These are phyloP conservation scores for Orthosia gothica DNA, from an alignment of 2,888 invertebrate species.

Conservation along the genomic window DNA sequence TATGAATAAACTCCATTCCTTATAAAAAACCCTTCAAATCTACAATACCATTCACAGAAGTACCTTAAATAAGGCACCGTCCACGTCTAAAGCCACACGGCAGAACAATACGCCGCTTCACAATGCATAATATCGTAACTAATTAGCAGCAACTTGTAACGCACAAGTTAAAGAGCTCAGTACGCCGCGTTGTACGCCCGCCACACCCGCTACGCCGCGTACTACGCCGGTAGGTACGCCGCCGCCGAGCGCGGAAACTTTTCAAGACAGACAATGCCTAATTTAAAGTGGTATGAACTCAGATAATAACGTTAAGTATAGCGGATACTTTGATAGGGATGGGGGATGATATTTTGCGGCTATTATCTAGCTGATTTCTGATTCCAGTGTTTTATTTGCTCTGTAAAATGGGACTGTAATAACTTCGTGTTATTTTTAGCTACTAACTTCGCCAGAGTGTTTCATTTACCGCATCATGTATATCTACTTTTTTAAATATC, in stretches of 20 bases:
- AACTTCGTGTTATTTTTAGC: not conserved
- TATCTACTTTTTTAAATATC: not conserved
- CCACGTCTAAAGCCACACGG: constrained; percentile 19
- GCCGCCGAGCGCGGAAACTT: constrained; percentile 57
- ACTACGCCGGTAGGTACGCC: constrained; percentile 20
- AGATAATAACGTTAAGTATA: constrained; percentile 72
- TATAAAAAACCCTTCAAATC: not conserved
- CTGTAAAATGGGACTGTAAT: not conserved
- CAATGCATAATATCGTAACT: constrained; percentile 71
- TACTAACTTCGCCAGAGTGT: too few relatives aligned
- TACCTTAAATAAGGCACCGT: constrained; percentile 8
- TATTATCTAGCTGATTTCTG: constrained; percentile 14
- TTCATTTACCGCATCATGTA: not conserved
- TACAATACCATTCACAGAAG: constrained; percentile 9
- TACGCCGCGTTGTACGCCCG: constrained; percentile 23
- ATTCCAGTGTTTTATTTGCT: constrained; percentile 2
- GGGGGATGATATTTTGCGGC: constrained; percentile 18
- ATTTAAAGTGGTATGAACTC: constrained; percentile 73
- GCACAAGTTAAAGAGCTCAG: constrained; percentile 62
- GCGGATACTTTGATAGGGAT: constrained; percentile 60
- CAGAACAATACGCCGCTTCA: constrained; percentile 56
- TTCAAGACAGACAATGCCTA: constrained; percentile 71
- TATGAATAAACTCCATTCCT: not conserved
- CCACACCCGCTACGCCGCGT: constrained; percentile 20
- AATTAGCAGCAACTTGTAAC: constrained; percentile 66